Base-by-base conservation (phyloP, 2,888 invertebrate species). In the Galeopsomyia nigrocyanea region DNA sequence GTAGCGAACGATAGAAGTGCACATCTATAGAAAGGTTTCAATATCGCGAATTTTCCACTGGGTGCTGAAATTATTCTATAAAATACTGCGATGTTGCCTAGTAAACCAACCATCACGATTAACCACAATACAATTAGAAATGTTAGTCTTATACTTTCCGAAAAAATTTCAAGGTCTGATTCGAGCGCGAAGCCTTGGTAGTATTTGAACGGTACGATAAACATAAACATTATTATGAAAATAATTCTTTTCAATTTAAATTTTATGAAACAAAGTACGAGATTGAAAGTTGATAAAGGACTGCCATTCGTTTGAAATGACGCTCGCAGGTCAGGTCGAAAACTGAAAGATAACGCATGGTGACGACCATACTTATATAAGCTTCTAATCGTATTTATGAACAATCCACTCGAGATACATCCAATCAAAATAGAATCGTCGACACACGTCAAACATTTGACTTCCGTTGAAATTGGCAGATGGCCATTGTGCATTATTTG, bases 41-140 rank as follows among this genome's bases (percentile, higher is more conserved):
- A 50, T 14, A 63, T 19, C 0, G 62, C 19, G 14, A 53, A 63
- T 58, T 76, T 73, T 0, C 63, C 75, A 5, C 31, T 64, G 0
- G 67, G 66, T 7, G 65, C 64, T 13, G 78, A 70, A 67, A 72
- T 75, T 22, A 81, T 78, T 7, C 78, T 77, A 61, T 69, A 73
- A 2, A 82, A 21, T 7, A 81, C 80, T 5, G 76, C 78, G 2
- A 78, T 14, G 68, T 82, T 82, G 1, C 77, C 77, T 17, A 80
- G 50, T 3, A 79, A 46, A 21, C 81, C 81, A 47, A 79, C 31
- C 0, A 79, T 71, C 31, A 82, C 74, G 1, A 78, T 74, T 1
- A 80, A 81, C 79, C 81, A 82, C 2, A 80, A 67, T 9, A 81
- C 67, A 9, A 75, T 64, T 74, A 79, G 79, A 51, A 79, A 80